phyloP scores from a whole-genome alignment of 64 coral and sea anemone genomes.

The Montipora sp. region DNA sequence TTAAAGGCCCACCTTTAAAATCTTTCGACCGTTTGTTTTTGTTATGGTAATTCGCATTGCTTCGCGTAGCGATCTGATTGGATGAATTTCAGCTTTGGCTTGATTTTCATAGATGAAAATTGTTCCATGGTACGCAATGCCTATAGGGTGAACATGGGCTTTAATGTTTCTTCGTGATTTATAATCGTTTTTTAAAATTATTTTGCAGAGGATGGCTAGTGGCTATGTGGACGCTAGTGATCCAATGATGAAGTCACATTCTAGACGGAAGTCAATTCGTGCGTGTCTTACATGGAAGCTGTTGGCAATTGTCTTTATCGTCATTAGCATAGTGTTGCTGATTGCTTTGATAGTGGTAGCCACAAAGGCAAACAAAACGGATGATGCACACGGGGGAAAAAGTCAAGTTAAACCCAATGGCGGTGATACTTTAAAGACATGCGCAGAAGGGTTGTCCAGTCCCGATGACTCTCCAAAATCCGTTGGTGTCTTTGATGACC shows the following conservation, averaged over 20 bases:
- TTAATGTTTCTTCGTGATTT: too few species aligned
- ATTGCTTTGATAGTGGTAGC: slow-evolving; percentile 63
- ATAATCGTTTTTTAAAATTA: too few species aligned
- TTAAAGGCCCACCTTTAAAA: too few species aligned
- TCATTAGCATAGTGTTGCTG: slow-evolving; percentile 40
- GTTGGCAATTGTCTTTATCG: slow-evolving; percentile 16
- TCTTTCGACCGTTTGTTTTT: too few species aligned
- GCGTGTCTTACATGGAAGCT: slow-evolving; percentile 15
- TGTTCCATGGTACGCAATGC: too few species aligned
- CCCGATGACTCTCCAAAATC: background rate
- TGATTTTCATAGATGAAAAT: too few species aligned
- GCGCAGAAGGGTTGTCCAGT: slow-evolving; percentile 10
- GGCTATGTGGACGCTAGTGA: background rate
- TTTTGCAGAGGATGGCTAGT: background rate
- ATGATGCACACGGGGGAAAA: background rate
- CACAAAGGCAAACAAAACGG: background rate
- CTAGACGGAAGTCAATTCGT: background rate
- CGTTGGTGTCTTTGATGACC: slow-evolving; percentile 48
- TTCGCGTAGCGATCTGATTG: too few species aligned
- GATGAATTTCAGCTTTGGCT: too few species aligned
- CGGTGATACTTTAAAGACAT: background rate
- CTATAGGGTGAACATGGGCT: too few species aligned
- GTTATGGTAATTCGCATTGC: too few species aligned
- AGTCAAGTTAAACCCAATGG: too few species aligned
- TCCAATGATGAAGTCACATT: slow-evolving; percentile 2